phyloP scores from a whole-genome alignment of 2,888 invertebrate genomes.

The Tholera decimalis region DNA sequence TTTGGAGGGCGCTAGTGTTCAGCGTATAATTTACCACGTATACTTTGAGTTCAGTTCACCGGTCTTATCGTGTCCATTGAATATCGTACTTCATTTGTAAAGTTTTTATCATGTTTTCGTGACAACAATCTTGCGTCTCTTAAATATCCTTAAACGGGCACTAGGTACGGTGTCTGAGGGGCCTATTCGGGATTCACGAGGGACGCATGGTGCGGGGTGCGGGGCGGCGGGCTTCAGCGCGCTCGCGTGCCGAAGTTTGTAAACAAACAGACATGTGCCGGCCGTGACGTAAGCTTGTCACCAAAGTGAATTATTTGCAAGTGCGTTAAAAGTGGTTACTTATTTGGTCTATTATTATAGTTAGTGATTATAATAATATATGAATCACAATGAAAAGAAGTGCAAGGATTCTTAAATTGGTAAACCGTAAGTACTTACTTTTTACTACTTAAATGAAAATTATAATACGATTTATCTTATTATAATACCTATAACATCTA shows the following conservation, averaged over 20 bases:
- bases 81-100: too few relatives aligned
- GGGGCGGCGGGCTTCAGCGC: too few relatives aligned
- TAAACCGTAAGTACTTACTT: slow-evolving; percentile 44
- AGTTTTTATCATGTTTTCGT: slow-evolving; percentile 30
- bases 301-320: slow-evolving; percentile 23
- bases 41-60: too few relatives aligned
- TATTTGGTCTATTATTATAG: slow-evolving; percentile 24
- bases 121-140: slow-evolving; percentile 26
- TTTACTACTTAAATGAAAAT: slow-evolving; percentile 40
- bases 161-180: too few relatives aligned
- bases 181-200: too few relatives aligned
- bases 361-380: slow-evolving; percentile 22
- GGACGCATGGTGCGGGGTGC: too few relatives aligned
- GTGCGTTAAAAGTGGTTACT: slow-evolving; percentile 18
- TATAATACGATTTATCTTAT: slow-evolving; percentile 37
- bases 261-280: slow-evolving; percentile 33
- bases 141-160: too few relatives aligned
- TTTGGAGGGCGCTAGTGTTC: too few relatives aligned
- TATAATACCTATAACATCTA: slow-evolving; percentile 41
- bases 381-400: slow-evolving; percentile 50
- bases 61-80: too few relatives aligned
- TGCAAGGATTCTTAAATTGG: slow-evolving; percentile 52
- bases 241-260: slow-evolving; percentile 36
- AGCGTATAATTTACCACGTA: too few relatives aligned
- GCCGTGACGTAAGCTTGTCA: too few relatives aligned